A percentile compares a stretch with the other conserved stretches of the same genome.
phyloP scores from a whole-genome alignment of 2,888 invertebrate genomes.

The Harpalus rubripes region DNA sequence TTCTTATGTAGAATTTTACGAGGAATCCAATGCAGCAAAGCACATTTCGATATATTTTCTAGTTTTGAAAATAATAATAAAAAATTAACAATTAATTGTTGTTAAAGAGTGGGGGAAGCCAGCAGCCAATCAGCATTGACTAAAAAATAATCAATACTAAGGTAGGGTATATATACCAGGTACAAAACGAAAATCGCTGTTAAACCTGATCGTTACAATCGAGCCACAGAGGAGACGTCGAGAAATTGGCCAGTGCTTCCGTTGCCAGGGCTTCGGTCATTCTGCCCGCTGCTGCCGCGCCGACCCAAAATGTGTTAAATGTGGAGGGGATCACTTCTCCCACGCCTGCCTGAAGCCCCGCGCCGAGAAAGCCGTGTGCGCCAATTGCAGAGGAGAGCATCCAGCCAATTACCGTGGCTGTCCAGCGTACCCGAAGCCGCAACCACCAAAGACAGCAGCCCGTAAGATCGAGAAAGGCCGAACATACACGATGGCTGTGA shows the following conservation, averaged over 20 bases:
- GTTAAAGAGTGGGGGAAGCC: too few species aligned
- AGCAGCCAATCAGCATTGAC: too few species aligned
- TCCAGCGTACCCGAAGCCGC: neutral
- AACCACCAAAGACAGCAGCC: too few species aligned
- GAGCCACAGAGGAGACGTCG: slow-evolving; percentile 8
- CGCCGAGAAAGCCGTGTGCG: neutral
- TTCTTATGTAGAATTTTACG: too few species aligned
- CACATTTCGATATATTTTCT: too few species aligned
- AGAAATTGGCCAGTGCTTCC: slow-evolving; percentile 25
- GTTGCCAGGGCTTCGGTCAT: slow-evolving; percentile 36
- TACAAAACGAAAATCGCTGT: neutral
- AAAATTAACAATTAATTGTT: too few species aligned
- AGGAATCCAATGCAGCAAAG: too few species aligned
- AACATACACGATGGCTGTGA: too few species aligned
- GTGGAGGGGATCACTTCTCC: neutral
- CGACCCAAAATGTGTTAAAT: slow-evolving; percentile 10
- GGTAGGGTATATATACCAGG: too few species aligned
- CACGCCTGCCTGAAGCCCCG: slow-evolving; percentile 16
- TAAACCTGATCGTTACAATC: neutral
- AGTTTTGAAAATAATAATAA: too few species aligned
- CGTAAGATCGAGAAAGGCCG: too few species aligned
- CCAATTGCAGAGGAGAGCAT: slow-evolving; percentile 26
- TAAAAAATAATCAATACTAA: too few species aligned
- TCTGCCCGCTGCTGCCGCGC: slow-evolving; percentile 8
- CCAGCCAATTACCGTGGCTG: slow-evolving; percentile 33